A percentile compares a stretch with the other conserved stretches of the same genome.
Conservation (phyloP, 2,888 invertebrate species). For the Pachycephus smyrnensis region DNA sequence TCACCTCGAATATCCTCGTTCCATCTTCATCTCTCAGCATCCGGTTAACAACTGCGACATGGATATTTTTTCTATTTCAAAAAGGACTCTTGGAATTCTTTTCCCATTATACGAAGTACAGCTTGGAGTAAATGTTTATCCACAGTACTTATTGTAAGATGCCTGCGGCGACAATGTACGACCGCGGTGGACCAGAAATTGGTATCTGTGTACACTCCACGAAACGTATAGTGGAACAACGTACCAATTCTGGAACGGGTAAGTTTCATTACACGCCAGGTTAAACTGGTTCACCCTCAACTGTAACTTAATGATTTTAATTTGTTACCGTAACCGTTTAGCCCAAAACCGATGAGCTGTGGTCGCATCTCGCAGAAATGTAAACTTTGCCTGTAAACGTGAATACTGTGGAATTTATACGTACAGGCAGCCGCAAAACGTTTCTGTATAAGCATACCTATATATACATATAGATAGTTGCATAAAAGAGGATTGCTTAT, state of each 20-base stretch:
- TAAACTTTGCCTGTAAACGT: neutral
- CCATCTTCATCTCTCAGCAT: neutral
- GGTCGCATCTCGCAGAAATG: neutral
- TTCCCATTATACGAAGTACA: neutral
- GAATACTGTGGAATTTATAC: neutral
- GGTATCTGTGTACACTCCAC: too few species aligned
- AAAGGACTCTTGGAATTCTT: neutral
- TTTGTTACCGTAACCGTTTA: neutral
- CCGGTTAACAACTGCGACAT: neutral
- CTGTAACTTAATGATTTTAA: slow-evolving; percentile 6
- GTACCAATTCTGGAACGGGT: neutral
- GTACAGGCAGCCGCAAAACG: too few species aligned
- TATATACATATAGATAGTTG: neutral
- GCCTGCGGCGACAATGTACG: too few species aligned
- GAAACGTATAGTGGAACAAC: neutral
- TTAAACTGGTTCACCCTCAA: slow-evolving; percentile 1
- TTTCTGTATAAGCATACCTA: too few species aligned
- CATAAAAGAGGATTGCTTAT: neutral
- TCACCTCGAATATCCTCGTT: neutral
- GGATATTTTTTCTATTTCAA: neutral
- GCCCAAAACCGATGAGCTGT: neutral
- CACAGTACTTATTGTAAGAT: neutral
- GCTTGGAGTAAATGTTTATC: neutral
- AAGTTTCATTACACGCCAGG: slow-evolving; percentile 2
- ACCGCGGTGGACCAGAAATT: neutral